Evolutionary conservation across 2,797 vertebrate genomes (phyloP).

Genomic region (Carcharodon carcharias): DNA sequence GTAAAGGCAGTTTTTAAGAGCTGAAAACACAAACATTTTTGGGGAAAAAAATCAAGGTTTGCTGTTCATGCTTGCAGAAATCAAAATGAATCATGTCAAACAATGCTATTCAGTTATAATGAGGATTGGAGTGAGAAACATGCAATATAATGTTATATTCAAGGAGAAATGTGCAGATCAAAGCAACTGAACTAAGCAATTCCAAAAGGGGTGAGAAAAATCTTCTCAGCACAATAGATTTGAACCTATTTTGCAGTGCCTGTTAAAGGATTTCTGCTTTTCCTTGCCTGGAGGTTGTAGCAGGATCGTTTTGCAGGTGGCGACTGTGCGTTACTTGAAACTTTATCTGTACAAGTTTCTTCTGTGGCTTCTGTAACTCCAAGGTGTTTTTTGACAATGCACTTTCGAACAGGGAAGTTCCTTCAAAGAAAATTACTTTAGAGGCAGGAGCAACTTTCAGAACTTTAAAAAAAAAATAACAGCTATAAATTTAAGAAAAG

Average conservation of each 20-base stretch:
- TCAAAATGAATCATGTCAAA: neutral
- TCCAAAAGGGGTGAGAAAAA: neutral
- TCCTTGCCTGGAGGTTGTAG: constrained; percentile 75
- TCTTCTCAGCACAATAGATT: neutral
- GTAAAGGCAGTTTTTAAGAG: neutral
- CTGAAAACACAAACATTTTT: neutral
- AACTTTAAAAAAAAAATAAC: neutral
- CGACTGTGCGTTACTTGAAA: constrained; percentile 57
- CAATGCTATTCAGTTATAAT: neutral
- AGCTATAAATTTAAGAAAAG: neutral
- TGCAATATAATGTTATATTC: neutral
- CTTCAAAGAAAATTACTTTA: constrained; percentile 51
- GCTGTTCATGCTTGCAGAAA: neutral
- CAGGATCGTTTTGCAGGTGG: constrained; percentile 83
- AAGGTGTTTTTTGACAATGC: constrained; percentile 87
- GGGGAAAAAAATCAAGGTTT: neutral
- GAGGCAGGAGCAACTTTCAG: neutral
- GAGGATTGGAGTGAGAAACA: neutral
- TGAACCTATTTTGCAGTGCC: neutral
- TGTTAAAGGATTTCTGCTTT: constrained; percentile 5
- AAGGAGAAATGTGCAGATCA: neutral
- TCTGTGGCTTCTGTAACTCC: constrained; percentile 58
- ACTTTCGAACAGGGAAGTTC: constrained; percentile 62
- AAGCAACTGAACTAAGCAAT: neutral
- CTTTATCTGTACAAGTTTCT: constrained; percentile 49